These are phyloP conservation scores for Ischnus inquisitorius DNA, from an alignment of 2,888 invertebrate species.

Conservation along the genomic window DNA sequence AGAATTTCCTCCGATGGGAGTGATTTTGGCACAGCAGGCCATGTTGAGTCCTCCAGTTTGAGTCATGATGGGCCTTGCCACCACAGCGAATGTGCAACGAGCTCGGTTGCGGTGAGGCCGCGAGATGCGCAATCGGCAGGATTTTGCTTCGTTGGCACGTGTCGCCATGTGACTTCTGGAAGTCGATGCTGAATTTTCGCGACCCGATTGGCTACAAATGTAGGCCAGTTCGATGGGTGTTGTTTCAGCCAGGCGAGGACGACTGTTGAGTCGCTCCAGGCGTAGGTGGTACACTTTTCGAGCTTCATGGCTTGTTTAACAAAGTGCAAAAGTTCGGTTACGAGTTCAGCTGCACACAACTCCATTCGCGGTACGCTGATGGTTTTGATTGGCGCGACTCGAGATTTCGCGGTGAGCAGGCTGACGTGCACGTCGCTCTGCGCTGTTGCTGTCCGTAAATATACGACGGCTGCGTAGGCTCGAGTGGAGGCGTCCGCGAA, in stretches of 20 bases:
- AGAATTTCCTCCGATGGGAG: too few relatives aligned
- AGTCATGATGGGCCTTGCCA: constrained; percentile 68
- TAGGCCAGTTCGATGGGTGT: constrained; percentile 65
- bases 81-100: constrained; percentile 63
- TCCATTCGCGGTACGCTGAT: constrained; percentile 63
- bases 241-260: constrained; percentile 71
- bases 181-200: constrained; percentile 73
- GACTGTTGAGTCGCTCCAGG: constrained; percentile 71
- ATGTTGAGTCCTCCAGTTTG: background rate
- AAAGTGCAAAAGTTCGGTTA: constrained; percentile 39
- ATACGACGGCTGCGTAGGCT: background rate
- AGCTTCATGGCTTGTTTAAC: constrained; percentile 8
- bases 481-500: background rate
- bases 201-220: constrained; percentile 76
- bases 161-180: constrained; percentile 70
- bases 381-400: constrained; percentile 49
- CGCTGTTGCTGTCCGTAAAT: background rate
- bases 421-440: background rate
- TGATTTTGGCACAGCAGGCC: background rate
- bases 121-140: constrained; percentile 77
- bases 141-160: constrained; percentile 74
- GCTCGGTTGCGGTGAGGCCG: constrained; percentile 70
- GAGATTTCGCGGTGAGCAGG: constrained; percentile 65
- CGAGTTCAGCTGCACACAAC: constrained; percentile 60
- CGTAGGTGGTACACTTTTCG: background rate